Evolutionary conservation across 2,888 invertebrate genomes (phyloP), one percentile per base, ranked within the genome.

Genomic region (Dioctria rufipes): DNA sequence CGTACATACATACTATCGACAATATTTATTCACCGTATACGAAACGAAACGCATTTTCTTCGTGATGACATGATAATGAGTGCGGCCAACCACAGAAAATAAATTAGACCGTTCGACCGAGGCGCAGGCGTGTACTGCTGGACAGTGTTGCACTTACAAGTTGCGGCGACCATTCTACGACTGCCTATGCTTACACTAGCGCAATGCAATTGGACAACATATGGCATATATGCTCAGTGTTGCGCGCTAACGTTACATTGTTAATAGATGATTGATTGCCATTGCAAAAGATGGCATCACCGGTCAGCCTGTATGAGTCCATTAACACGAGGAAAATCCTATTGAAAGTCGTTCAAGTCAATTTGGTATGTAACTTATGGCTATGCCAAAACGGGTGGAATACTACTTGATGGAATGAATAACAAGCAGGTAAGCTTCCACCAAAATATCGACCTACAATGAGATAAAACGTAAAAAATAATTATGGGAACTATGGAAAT

Each of bases 31-130:
- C 25, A 5, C 71, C 54, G 71, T 54, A 39, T 25, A 25, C 25
- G 25, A 25, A 25, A 25, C 54, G 75, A 66, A 81, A 80, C 81
- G 80, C 77, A 81, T 81, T 80, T 78, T 80, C 58, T 84, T 83
- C 83, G 83, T 84, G 83, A 84, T 83, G 84, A 84, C 84, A 84
- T 81, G 84, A 84, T 84, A 84, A 84, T 84, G 83, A 84, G 84
- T 83, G 84, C 84, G 84, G 84, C 83, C 83, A 83, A 84, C 84
- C 84, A 83, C 84, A 84, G 83, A 84, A 84, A 84, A 84, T 84
- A 84, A 84, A 84, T 84, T 79, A 69, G 79, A 69, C 79, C 69
- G 79, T 58, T 65, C 61, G 49, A 65, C 61, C 78, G 78, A 49
- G 65, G 49, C 25, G 25, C 78, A 46, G 61, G 77, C 78, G 78